Evolutionary conservation across 2,888 invertebrate genomes (phyloP), one percentile per base, ranked within the genome.

Genomic region (Macrosoma leucophasiata): DNA sequence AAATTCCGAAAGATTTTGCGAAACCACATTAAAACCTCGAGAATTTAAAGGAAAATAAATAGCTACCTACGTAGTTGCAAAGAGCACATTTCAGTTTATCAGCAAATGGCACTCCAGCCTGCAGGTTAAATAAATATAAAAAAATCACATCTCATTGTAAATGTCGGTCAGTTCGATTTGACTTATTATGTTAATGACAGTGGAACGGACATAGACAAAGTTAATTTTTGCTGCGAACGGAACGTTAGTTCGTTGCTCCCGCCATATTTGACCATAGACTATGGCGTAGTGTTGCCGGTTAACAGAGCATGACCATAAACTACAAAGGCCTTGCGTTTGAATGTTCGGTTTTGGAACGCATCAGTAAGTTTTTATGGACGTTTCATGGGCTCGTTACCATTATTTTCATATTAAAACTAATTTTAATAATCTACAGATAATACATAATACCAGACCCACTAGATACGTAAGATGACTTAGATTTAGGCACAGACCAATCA

Each of bases 301-400:
- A 59, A 49, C 58, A 59, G 59, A 59, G 59, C 59, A 44, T 55
- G 55, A 50, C 50, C 49, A 47, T 47, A 48, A 45, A 45, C 39
- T 49, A 53, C 52, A 55, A 50, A 52, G 50, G 50, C 39, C 40
- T 37, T 26, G 26, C 34, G 36, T 44, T 30, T 30, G 23, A 63
- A 65, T 67, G 55, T 56, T 54, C 47, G 40, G 52, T 58, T 59
- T 62, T 46, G 60, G 54, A 57, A 64, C 59, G 66, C 65, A 56
- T 66, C 70, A 65, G 55, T 57, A 55, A 15, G 49, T 58, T 63
- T 62, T 62, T 55, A 57, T 59, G 57, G 57, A 57, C 50, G 54
- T 58, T 48, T 46, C 43, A 34, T 27, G 19, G 14, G 29, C 38
- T 46, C 43, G 52, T 41, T 46, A 36, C 17, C 13, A 27, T 13